Evolutionary conservation across 2,797 vertebrate genomes (phyloP).

Genomic region (Lophius americanus): DNA sequence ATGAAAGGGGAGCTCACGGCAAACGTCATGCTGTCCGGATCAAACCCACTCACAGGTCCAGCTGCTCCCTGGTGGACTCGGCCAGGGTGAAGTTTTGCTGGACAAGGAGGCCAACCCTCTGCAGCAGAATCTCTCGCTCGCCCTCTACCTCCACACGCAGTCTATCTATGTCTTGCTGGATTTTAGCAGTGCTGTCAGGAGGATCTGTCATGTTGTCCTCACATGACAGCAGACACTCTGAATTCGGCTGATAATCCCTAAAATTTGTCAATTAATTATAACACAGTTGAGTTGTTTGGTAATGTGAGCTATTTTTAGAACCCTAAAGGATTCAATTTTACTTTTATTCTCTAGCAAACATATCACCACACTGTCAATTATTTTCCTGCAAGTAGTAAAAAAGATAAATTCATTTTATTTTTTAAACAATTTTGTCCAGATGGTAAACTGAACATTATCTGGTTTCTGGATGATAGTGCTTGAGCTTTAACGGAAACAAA

Average conservation of each 20-base stretch:
- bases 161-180: slow-evolving; percentile 78
- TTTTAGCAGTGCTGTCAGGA: slow-evolving; percentile 55
- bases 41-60: slow-evolving; percentile 80
- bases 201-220: slow-evolving; percentile 33
- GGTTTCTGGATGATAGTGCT: background rate
- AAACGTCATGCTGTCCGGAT: slow-evolving; percentile 58
- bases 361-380: background rate
- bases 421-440: background rate
- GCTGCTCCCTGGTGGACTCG: slow-evolving; percentile 76
- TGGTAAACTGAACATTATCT: background rate
- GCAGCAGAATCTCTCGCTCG: slow-evolving; percentile 79
- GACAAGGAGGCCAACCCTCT: slow-evolving; percentile 74
- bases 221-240: slow-evolving; percentile 20
- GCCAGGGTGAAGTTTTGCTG: slow-evolving; percentile 80
- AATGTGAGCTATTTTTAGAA: background rate
- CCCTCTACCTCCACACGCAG: slow-evolving; percentile 80
- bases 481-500: too few relatives aligned
- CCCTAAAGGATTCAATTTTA: background rate
- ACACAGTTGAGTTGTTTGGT: slow-evolving; percentile 5
- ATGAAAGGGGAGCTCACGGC: slow-evolving; percentile 48
- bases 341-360: rapidly evolving
- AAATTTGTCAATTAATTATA: slow-evolving; percentile 41
- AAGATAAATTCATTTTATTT: background rate
- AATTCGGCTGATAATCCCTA: slow-evolving; percentile 45
- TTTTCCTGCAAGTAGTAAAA: background rate